phyloP scores from a whole-genome alignment of 2,888 invertebrate genomes.

The Lasioglossum villosulum region DNA sequence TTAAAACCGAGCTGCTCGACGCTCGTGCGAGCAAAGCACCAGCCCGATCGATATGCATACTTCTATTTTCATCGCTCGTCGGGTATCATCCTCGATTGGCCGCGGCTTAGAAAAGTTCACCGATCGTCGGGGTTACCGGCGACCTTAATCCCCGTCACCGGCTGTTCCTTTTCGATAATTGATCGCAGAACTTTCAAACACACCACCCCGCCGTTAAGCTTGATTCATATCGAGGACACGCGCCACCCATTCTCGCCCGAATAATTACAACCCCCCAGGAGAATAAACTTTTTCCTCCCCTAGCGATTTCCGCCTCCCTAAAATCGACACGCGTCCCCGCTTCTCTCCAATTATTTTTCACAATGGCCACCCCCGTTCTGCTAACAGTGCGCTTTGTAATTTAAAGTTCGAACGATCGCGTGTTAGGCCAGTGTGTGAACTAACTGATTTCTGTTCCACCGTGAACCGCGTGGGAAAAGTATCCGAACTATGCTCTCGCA shows the following conservation, averaged over 20 bases:
- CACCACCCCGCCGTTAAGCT: background rate
- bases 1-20: slow-evolving; percentile 35
- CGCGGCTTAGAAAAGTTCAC: slow-evolving; percentile 63
- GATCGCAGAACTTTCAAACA: background rate
- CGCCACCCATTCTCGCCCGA: background rate
- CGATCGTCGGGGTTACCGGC: slow-evolving; percentile 56
- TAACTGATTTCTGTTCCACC: too few relatives aligned
- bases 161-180: background rate
- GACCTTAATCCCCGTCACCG: slow-evolving; percentile 60
- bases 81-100: slow-evolving; percentile 64
- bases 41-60: slow-evolving; percentile 69
- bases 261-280: background rate
- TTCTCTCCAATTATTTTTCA: background rate
- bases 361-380: background rate
- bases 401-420: background rate
- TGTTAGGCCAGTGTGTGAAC: background rate
- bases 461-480: background rate
- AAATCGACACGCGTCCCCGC: background rate
- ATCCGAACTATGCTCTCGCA: background rate
- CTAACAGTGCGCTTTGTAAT: background rate
- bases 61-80: slow-evolving; percentile 67
- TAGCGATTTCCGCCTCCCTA: too few relatives aligned
- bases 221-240: background rate
- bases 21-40: slow-evolving; percentile 61
- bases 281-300: too few relatives aligned